These are phyloP conservation scores for Coturnix japonica DNA, from an alignment of 2,113 vertebrate species.

Conservation along the genomic window DNA sequence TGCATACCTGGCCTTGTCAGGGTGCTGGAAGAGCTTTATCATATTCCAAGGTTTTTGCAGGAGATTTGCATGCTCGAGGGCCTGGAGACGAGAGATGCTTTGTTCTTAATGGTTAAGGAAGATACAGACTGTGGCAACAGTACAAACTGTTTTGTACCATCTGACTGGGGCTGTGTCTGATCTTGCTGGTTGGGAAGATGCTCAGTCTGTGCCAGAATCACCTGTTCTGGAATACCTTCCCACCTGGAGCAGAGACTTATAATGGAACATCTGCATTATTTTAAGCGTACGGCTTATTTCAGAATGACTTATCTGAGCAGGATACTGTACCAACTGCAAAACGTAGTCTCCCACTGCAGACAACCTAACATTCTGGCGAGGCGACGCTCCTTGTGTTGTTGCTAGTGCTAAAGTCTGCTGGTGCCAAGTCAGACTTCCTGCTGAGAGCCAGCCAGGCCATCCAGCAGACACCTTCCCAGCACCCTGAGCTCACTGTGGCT, in stretches of 20 bases:
- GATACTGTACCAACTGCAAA: neutral
- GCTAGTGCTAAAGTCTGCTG: neutral
- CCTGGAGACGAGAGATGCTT: neutral
- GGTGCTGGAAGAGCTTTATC: slow-evolving; percentile 30
- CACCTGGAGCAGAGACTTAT: neutral
- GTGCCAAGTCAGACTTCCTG: neutral
- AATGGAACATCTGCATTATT: neutral
- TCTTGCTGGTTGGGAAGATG: neutral
- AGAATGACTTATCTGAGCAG: neutral
- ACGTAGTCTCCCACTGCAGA: neutral
- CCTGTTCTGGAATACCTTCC: neutral
- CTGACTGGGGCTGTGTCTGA: neutral
- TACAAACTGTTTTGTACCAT: neutral
- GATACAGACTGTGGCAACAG: neutral
- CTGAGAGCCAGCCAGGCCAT: neutral
- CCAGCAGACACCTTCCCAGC: neutral
- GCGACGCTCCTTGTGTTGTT: neutral
- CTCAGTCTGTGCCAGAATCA: neutral
- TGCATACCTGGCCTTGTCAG: slow-evolving; percentile 17
- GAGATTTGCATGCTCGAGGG: slow-evolving; percentile 34
- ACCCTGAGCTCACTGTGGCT: neutral
- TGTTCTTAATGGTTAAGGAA: slow-evolving; percentile 1
- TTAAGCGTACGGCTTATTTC: neutral
- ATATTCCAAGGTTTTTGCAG: slow-evolving; percentile 13
- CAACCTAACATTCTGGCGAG: neutral